Conservation (phyloP, 2,797 vertebrate genomes). For the Schizothorax lantsangensis region DNA sequence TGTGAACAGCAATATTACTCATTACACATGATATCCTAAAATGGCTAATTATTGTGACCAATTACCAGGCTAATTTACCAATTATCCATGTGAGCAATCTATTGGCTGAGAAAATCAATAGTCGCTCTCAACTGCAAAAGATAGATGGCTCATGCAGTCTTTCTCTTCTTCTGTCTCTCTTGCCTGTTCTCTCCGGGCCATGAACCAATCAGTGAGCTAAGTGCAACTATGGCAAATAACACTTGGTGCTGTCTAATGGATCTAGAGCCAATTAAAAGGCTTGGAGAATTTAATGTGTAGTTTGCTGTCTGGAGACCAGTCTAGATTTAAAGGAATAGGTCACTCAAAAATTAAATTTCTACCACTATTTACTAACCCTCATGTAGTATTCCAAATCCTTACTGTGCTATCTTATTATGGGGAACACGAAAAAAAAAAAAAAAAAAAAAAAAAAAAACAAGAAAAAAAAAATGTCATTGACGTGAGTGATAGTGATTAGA, state of each 20-base stretch:
- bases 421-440: not conserved
- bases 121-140: slow-evolving; percentile 57
- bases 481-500: not conserved
- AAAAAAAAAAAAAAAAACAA: not conserved
- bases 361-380: not conserved
- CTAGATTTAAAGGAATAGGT: not conserved
- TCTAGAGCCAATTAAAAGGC: slow-evolving; percentile 40
- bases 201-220: slow-evolving; percentile 49
- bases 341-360: not conserved
- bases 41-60: slow-evolving; percentile 82
- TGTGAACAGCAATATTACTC: slow-evolving; percentile 76
- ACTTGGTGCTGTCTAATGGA: slow-evolving; percentile 44
- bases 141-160: slow-evolving; percentile 58
- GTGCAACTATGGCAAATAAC: slow-evolving; percentile 41
- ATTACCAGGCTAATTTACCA: slow-evolving; percentile 81
- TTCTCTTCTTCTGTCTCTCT: slow-evolving; percentile 33
- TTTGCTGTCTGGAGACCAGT: slow-evolving; percentile 16
- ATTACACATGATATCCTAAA: slow-evolving; percentile 80
- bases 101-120: slow-evolving; percentile 75
- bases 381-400: not conserved
- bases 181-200: slow-evolving; percentile 24
- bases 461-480: not conserved
- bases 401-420: not conserved
- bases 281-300: slow-evolving; percentile 13
- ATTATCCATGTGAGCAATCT: slow-evolving; percentile 79